Evolutionary conservation across 2,797 vertebrate genomes (phyloP), one percentile per base, ranked within the genome.

Genomic region (Menidia menidia): DNA sequence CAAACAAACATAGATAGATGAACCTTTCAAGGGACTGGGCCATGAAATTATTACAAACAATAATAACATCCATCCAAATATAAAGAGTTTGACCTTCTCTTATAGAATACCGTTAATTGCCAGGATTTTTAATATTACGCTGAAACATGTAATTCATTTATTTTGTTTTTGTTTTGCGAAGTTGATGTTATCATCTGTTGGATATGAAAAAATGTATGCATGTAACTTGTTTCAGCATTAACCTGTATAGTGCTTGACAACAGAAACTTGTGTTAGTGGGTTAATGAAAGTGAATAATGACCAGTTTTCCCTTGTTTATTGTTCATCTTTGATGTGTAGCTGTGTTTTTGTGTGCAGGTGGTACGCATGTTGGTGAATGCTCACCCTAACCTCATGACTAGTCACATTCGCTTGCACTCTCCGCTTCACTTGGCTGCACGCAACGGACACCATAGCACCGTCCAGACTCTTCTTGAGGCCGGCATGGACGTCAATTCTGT

Each of bases 401-500:
- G 96, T 77, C 96, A 96, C 71, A 96, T 93, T 0, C 94, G 94
- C 47, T 93, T 93, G 32, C 97, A 98, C 87, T 98, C 97, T 0
- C 96, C 97, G 2, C 93, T 99, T 30, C 97, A 99, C 91, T 95
- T 99, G 41, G 97, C 97, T 0, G 96, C 97, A 0, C 96, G 97
- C 64, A 99, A 98, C 15, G 97, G 97, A 4, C 97, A 99, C 93
- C 95, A 95, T 80, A 92, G 96, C 53, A 95, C 96, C 0, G 95
- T 96, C 0, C 95, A 95, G 89, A 96, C 96, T 56, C 93, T 99
- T 60, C 86, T 99, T 62, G 95, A 98, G 61, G 96, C 96, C 5
- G 95, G 97, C 82, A 98, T 98, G 95, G 97, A 98, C 31, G 96
- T 98, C 92, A 98, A 97, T 94, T 96, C 93, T 68, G 93, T 96